Conservation (phyloP, 2,113 vertebrate species). For the Corythoichthys intestinalis region DNA sequence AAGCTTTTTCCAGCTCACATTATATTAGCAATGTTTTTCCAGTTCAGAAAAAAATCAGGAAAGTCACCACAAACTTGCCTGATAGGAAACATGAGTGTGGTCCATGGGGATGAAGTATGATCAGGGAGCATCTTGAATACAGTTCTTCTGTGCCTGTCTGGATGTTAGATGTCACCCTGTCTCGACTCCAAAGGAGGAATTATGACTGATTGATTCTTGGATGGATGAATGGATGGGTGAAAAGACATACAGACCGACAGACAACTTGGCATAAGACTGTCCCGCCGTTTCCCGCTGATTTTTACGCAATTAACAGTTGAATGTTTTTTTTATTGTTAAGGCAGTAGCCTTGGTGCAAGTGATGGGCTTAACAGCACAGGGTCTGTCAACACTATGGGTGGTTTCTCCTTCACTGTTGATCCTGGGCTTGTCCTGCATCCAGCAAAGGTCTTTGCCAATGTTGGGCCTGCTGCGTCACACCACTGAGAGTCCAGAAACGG, state of each 20-base stretch:
- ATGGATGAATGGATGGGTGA: neutral
- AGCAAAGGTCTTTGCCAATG: slow-evolving; percentile 35
- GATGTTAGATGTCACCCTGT: slow-evolving; percentile 69
- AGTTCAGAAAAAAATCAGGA: slow-evolving; percentile 96
- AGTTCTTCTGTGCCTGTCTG: slow-evolving; percentile 74
- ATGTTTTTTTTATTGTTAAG: slow-evolving; percentile 39
- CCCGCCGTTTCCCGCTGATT: slow-evolving; percentile 8
- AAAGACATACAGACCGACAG: neutral
- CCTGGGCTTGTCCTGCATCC: slow-evolving; percentile 45
- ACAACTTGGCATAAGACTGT: neutral
- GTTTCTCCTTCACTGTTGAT: slow-evolving; percentile 56
- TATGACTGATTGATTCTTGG: neutral
- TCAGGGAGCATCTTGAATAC: slow-evolving; percentile 83
- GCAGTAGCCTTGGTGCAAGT: slow-evolving; percentile 32
- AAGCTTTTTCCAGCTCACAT: slow-evolving; percentile 94
- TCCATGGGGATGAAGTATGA: slow-evolving; percentile 66
- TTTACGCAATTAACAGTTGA: slow-evolving; percentile 29
- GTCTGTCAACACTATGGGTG: slow-evolving; percentile 41
- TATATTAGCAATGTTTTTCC: slow-evolving; percentile 99
- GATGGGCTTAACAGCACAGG: slow-evolving; percentile 33
- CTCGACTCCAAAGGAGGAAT: slow-evolving; percentile 47
- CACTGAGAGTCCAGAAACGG: slow-evolving; percentile 16
- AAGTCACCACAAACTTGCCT: slow-evolving; percentile 98
- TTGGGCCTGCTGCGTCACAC: slow-evolving; percentile 36
- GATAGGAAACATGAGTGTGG: slow-evolving; percentile 96